Conservation (phyloP, 2,113 vertebrate species). For the Aix galericulata region DNA sequence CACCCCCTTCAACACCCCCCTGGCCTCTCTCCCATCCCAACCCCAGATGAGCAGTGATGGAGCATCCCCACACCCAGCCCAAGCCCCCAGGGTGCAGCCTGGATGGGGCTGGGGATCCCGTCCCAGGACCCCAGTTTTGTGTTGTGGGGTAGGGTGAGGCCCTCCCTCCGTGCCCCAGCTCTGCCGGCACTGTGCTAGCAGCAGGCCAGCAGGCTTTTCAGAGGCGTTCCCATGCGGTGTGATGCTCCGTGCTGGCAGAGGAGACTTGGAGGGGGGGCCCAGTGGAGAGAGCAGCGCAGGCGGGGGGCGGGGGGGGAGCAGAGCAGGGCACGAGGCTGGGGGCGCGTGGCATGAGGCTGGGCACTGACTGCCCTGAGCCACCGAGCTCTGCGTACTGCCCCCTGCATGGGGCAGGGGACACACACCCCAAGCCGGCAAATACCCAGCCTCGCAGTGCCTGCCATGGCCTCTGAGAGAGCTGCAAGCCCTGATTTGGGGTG, state of each 20-base stretch:
- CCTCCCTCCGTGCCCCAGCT: no score
- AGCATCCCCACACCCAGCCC: not conserved
- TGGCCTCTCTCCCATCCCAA: not conserved
- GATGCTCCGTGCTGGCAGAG: no score
- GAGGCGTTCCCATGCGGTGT: no score
- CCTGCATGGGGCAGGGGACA: not conserved
- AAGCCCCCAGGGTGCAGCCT: accelerated
- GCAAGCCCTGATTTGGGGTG: not conserved
- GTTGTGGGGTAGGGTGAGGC: no score
- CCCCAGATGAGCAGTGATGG: not conserved
- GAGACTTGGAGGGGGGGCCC: no score
- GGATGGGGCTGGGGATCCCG: not conserved
- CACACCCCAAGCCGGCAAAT: not conserved
- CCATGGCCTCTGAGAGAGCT: not conserved
- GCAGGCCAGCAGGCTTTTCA: no score
- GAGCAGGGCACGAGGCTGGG: not conserved
- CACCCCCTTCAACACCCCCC: not conserved
- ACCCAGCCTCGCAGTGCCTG: not conserved
- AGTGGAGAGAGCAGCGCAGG: not conserved
- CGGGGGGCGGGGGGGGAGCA: accelerated
- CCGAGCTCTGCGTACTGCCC: not conserved
- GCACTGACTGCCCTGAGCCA: not conserved
- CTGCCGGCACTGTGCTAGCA: no score
- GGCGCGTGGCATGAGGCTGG: no score
- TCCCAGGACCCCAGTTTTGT: not conserved